These are phyloP conservation scores for Aleiodes sp. DNA, from an alignment of 1,140 invertebrate species.

Conservation along the genomic window DNA sequence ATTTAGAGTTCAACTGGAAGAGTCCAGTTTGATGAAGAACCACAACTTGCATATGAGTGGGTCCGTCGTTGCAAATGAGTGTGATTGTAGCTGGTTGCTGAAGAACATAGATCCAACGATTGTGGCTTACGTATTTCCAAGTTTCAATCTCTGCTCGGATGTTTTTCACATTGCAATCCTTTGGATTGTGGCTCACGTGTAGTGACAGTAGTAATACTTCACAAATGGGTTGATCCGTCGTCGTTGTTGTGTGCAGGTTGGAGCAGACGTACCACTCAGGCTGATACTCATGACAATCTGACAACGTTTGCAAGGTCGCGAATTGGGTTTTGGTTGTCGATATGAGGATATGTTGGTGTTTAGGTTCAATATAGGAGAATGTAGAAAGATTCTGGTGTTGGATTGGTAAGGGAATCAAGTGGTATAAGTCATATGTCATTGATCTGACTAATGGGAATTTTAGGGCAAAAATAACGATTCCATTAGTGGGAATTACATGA, in stretches of 20 bases:
- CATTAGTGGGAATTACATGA: not conserved
- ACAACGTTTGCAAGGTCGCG: slow-evolving; percentile 21
- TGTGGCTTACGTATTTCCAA: slow-evolving; percentile 23
- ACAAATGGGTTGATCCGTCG: not conserved
- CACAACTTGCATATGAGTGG: not conserved
- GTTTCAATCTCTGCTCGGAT: slow-evolving; percentile 32
- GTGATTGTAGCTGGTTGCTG: slow-evolving; percentile 31
- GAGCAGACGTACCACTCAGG: not conserved
- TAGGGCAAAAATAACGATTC: not conserved
- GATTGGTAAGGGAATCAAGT: not conserved
- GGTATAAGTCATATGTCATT: not conserved
- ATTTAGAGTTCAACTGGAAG: not conserved
- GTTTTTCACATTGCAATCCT: slow-evolving; percentile 2
- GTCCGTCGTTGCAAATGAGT: slow-evolving; percentile 2
- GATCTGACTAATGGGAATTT: not conserved
- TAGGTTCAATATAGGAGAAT: not conserved
- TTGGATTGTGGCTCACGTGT: not conserved
- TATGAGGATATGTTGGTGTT: slow-evolving; percentile 1
- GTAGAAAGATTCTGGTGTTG: not conserved
- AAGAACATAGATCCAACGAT: slow-evolving; percentile 30
- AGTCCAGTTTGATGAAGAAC: slow-evolving; percentile 18
- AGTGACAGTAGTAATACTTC: not conserved
- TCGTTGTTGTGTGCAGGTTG: not conserved
- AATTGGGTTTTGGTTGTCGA: slow-evolving; percentile 27
- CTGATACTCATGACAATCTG: slow-evolving; percentile 17